Evolutionary conservation across 2,113 vertebrate genomes (phyloP), one percentile per base, ranked within the genome.

Genomic region (Istiophorus platypterus): DNA sequence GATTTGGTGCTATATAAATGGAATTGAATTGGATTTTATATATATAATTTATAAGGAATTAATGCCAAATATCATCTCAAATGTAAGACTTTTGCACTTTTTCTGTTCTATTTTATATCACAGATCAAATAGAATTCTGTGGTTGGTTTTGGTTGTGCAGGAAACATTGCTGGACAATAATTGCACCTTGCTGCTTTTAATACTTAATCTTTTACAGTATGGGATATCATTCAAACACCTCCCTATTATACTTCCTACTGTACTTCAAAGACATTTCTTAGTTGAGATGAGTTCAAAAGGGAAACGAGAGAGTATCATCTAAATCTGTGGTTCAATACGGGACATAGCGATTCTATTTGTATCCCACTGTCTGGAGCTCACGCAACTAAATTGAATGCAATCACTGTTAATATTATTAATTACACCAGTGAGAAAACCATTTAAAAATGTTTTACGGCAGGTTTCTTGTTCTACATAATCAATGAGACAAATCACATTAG

Each of bases 361-460:
- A 9, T 52, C 52, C 2, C 12, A 3, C 22, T 39, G 66, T 66
- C 54, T 45, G 20, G 37, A 56, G 26, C 11, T 59, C 1, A 1
- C 27, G 29, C 27, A 41, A 10, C 47, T 27, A 13, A 29, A 20
- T 11, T 42, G 29, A 47, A 51, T 20, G 62, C 18, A 45, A 22
- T 29, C 12, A 13, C 47, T 1, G 2, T 80, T 70, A n/a, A 59
- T 37, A 10, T 71, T 59, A 42, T 34, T 45, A 65, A 57, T 49
- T 58, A 42, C 20, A 18, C 31, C 11, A 14, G 37, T 15, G n/a
- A 57, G 24, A 31, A 41, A 58, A 22, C 31, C 18, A 37, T 64
- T 64, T 58, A 29, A 47, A 62, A 66, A 73, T 62, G 74, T 39
- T 78, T 56, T 83, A 66, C 67, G 22, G 51, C 65, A 18, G 57